Evolutionary conservation across 1,140 invertebrate genomes (phyloP).

Genomic region (Teleogryllus occipitalis): DNA sequence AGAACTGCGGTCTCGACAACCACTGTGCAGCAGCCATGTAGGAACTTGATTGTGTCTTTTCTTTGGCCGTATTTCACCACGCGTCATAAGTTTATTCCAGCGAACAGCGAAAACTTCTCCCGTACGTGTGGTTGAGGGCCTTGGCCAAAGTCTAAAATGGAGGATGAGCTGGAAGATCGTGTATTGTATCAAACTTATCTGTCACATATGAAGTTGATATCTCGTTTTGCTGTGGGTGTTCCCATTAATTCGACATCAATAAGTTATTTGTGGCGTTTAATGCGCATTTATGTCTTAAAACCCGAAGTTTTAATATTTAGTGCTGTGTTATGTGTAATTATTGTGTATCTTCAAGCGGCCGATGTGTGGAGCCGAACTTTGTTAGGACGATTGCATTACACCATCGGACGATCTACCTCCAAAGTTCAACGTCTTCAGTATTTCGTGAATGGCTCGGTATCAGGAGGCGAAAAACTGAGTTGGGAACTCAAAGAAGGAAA

Average conservation of each 20-base stretch:
- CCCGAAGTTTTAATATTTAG: constrained; percentile 50
- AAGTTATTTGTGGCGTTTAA: constrained; percentile 60
- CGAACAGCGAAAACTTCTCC: not conserved
- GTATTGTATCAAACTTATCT: constrained; percentile 74
- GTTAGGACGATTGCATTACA: constrained; percentile 60
- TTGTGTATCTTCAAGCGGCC: constrained; percentile 61
- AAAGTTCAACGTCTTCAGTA: constrained; percentile 23
- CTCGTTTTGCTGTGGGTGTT: constrained; percentile 63
- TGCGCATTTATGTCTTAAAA: constrained; percentile 62
- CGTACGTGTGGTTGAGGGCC: not conserved
- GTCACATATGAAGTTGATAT: constrained; percentile 72
- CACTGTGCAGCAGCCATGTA: too few species aligned
- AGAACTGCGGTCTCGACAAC: not conserved
- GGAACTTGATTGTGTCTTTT: not conserved
- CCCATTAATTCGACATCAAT: constrained; percentile 49
- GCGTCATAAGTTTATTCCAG: not conserved
- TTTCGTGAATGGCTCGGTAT: constrained; percentile 24
- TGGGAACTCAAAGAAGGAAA: constrained; percentile 69
- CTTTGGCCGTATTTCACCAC: not conserved
- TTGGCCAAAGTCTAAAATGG: constrained; percentile 48
- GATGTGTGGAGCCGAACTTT: constrained; percentile 69
- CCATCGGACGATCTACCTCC: constrained; percentile 48
- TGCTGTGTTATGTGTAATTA: constrained; percentile 20
- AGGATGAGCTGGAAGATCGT: constrained; percentile 81
- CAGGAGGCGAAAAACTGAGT: constrained; percentile 49